These are phyloP conservation scores for Pygocentrus nattereri DNA, from an alignment of 2,797 vertebrate genomes.

Conservation along the genomic window DNA sequence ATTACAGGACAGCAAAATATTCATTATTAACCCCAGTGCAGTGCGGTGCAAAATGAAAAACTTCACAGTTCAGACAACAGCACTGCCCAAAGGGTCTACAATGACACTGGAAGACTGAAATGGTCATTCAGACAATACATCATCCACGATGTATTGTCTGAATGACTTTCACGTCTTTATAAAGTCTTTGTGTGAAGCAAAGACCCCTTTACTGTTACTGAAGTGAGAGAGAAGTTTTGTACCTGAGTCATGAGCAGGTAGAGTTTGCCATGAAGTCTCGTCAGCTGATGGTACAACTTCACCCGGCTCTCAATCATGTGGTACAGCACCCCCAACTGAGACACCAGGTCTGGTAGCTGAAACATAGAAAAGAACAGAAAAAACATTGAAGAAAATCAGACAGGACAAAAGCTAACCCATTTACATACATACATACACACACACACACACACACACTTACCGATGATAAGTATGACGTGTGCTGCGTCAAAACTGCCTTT, in stretches of 20 bases:
- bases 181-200: not conserved
- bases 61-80: too few species aligned
- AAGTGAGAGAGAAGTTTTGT: not conserved
- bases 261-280: slow-evolving; percentile 93
- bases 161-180: not conserved
- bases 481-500: slow-evolving; percentile 89
- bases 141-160: not conserved
- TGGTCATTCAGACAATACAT: too few species aligned
- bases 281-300: slow-evolving; percentile 92
- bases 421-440: slow-evolving; percentile 59
- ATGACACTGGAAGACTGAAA: too few species aligned
- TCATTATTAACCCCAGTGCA: too few species aligned
- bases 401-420: not conserved
- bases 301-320: slow-evolving; percentile 97
- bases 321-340: slow-evolving; percentile 90
- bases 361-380: slow-evolving; percentile 39
- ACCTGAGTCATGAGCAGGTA: slow-evolving; percentile 93
- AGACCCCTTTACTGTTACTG: not conserved
- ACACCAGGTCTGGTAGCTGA: slow-evolving; percentile 92
- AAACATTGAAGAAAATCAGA: not conserved
- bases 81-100: too few species aligned
- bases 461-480: slow-evolving; percentile 94
- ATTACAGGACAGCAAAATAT: not conserved
- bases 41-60: not conserved
- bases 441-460: slow-evolving; percentile 84